A percentile compares a stretch with the other conserved stretches of the same genome.
Evolutionary conservation across 2,888 invertebrate species (phyloP).

Genomic region (Pyrgus malvae): DNA sequence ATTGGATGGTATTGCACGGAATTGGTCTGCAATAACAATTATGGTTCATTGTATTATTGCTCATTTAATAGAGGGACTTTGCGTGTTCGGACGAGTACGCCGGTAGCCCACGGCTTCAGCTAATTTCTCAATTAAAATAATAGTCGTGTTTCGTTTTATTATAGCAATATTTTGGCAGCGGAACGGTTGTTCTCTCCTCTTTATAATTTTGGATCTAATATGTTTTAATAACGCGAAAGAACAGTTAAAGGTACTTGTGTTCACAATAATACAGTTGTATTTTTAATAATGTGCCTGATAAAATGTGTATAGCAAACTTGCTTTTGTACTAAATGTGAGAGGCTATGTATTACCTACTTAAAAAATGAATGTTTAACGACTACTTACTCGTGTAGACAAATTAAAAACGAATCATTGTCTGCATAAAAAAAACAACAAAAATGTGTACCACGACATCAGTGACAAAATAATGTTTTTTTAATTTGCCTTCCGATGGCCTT

Average conservation of each 20-base stretch:
- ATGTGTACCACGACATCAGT: conserved; percentile 1
- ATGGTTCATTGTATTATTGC: conserved; percentile 51
- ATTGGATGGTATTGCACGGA: conserved; percentile 43
- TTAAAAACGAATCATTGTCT: not conserved
- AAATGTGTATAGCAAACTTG: too few relatives aligned
- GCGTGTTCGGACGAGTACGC: conserved; percentile 38
- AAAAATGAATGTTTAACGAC: too few relatives aligned
- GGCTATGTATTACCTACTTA: too few relatives aligned
- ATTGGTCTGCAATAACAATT: conserved; percentile 52
- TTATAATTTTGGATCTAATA: too few relatives aligned
- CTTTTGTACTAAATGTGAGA: too few relatives aligned
- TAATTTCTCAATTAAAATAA: conserved; percentile 57
- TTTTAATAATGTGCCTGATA: too few relatives aligned
- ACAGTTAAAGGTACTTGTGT: too few relatives aligned
- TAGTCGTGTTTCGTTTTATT: conserved; percentile 42
- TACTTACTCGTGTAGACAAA: not conserved
- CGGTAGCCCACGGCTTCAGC: conserved; percentile 33
- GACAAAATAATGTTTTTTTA: conserved; percentile 8
- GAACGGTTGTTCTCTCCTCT: not conserved
- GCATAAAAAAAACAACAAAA: not conserved
- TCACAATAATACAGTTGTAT: too few relatives aligned
- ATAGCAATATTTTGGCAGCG: conserved; percentile 27
- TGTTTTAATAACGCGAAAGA: too few relatives aligned
- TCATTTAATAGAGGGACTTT: conserved; percentile 49
- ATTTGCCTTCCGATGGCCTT: not conserved